A percentile compares a stretch with the other conserved stretches of the same genome.
phyloP scores from a whole-genome alignment of 2,113 vertebrate genomes.

The Cairina moschata region DNA sequence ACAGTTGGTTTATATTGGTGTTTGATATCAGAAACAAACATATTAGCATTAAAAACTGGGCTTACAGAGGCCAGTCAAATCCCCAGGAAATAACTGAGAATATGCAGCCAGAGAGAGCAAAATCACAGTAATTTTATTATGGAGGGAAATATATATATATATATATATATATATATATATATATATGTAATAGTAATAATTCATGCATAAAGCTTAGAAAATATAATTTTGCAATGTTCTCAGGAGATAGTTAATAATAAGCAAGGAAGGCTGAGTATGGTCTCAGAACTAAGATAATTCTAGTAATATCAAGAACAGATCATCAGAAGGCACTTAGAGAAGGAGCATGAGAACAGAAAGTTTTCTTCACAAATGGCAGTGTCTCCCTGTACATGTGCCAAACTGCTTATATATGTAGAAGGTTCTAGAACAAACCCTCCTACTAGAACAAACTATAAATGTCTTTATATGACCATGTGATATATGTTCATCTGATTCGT shows the following conservation, averaged over 20 bases:
- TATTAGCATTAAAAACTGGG: background rate
- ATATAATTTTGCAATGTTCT: background rate
- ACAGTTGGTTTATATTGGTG: background rate
- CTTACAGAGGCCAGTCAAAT: background rate
- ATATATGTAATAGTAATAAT: background rate
- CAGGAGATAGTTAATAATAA: background rate
- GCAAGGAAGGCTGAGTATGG: background rate
- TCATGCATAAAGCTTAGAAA: background rate
- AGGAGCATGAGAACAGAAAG: background rate
- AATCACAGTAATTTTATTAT: background rate
- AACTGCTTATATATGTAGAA: background rate
- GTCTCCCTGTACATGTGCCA: rapidly evolving
- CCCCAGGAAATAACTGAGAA: background rate
- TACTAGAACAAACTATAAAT: background rate
- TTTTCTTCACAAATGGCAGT: background rate
- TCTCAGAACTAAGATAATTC: background rate
- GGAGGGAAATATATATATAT: background rate
- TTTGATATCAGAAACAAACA: background rate
- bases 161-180: background rate
- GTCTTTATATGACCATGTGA: background rate
- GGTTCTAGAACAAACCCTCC: background rate
- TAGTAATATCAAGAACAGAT: background rate
- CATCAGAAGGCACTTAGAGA: rapidly evolving
- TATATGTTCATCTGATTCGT: no score
- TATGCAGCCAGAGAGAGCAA: background rate